Evolutionary conservation across 2,113 vertebrate species (phyloP), one percentile per base, ranked within the genome.

Genomic region (Chroicocephalus ridibundus): DNA sequence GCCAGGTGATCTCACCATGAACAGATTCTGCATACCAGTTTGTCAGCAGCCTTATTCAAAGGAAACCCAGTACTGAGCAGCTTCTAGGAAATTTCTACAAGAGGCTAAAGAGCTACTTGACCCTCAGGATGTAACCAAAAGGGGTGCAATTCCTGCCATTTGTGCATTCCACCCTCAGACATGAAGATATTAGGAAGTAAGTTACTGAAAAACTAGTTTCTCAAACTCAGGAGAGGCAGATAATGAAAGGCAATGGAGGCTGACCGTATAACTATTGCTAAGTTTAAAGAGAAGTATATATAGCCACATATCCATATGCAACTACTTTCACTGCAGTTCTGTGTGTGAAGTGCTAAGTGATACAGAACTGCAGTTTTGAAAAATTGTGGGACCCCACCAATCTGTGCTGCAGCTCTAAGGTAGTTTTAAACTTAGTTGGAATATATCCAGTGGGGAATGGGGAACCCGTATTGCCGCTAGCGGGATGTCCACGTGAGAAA

Each of bases 301-400:
- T 34, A 86, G 5, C 42, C 57, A 52, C 12, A 38, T 42, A 49
- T 24, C 9, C 26, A 42, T 20, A 51, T 18, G 15, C 32, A 66
- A 49, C 21, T 13, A 61, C 12, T 65, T 51, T 6, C n/a, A 36
- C 18, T 32, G 31, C 10, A 71, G 25, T 29, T 82, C 46, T 64
- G 29, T 60, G n/a, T 2, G 3, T 4, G 27, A 85, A 72, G 66
- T 15, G 32, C 38, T 83, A 54, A 70, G 24, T 34, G 72, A 66
- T 4, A 61, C 32, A 86, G 31, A 91, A 66, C 4, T 0, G 4
- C 11, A 32, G 24, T 51, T 82, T 13, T 66, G 47, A 58, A 51
- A 38, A 76, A 32, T 0, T 14, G n/a, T 60, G 29, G 25, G 52
- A 38, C 38, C 34, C 32, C 49, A 36, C 10, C 2, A 0, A 55